A percentile compares a stretch with the other conserved stretches of the same genome.
Evolutionary conservation across 2,888 invertebrate species (phyloP).

Genomic region (Epinotia ramella): DNA sequence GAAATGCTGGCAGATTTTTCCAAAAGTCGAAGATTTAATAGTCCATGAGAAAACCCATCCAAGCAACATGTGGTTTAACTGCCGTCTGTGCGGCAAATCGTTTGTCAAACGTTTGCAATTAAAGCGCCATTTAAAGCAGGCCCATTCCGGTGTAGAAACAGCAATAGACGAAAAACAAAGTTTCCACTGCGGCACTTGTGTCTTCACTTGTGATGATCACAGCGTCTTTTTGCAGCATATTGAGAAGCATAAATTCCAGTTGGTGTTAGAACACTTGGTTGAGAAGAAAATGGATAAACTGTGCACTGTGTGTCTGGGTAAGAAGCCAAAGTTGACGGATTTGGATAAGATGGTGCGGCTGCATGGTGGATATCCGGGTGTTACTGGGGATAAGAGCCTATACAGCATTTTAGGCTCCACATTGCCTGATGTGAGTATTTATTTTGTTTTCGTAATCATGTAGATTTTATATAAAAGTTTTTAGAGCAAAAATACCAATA

Average conservation of each 20-base stretch:
- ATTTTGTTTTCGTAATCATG: not conserved
- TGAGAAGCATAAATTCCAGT: conserved; percentile 77
- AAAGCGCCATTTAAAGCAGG: conserved; percentile 63
- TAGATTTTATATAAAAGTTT: not conserved
- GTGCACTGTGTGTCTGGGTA: conserved; percentile 71
- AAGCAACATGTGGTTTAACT: conserved; percentile 74
- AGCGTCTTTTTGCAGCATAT: conserved; percentile 68
- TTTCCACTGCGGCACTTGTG: conserved; percentile 69
- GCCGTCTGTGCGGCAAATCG: conserved; percentile 71
- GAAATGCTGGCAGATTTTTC: conserved; percentile 71
- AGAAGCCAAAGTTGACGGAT: conserved; percentile 56
- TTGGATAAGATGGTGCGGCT: conserved; percentile 65
- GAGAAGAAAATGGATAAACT: conserved; percentile 64
- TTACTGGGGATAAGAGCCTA: conserved; percentile 66
- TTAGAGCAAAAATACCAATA: not conserved
- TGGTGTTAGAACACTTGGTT: conserved; percentile 64
- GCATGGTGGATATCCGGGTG: conserved; percentile 71
- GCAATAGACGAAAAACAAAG: conserved; percentile 45
- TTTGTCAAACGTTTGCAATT: conserved; percentile 66
- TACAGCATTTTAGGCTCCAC: conserved; percentile 65
- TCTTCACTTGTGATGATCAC: conserved; percentile 54
- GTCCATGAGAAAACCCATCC: conserved; percentile 74
- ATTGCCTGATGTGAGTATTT: conserved; percentile 72
- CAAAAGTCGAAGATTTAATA: conserved; percentile 62
- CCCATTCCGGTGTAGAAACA: conserved; percentile 7